Conservation (phyloP, 2,113 vertebrate genomes). For the Callaeas wilsoni region DNA sequence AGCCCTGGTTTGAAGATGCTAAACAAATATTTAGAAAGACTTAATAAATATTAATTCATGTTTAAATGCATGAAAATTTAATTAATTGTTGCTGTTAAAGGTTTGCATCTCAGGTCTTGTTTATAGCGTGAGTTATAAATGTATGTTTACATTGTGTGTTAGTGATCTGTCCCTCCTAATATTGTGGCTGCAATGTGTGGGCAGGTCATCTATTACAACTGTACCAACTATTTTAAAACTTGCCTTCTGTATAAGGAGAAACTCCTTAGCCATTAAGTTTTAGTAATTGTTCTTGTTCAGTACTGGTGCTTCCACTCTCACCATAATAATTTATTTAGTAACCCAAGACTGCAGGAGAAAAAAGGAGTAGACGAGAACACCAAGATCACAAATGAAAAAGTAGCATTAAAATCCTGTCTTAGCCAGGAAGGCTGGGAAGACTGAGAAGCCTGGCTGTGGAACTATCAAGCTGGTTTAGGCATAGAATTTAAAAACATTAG, state of each 20-base stretch:
- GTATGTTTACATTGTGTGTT: neutral
- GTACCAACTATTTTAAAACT: neutral
- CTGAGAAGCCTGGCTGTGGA: neutral
- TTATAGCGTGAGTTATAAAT: neutral
- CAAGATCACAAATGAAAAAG: neutral
- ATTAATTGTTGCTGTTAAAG: neutral
- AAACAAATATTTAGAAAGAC: neutral
- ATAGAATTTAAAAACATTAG: neutral
- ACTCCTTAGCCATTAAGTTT: neutral
- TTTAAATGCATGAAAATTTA: neutral
- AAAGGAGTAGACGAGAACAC: neutral
- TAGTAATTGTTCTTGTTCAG: neutral
- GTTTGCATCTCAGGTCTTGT: neutral
- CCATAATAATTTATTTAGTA: neutral
- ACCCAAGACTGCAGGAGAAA: neutral
- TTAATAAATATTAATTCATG: neutral
- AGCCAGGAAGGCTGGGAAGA: neutral
- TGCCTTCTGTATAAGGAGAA: neutral
- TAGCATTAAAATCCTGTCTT: neutral
- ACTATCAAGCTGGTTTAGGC: fast-evolving
- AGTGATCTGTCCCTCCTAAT: neutral
- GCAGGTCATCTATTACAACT: neutral
- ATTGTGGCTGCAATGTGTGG: neutral
- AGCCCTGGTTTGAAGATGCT: neutral
- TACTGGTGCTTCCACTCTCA: neutral